Percentiles rank a stretch among this genome's conserved stretches.
phyloP scores from a whole-genome alignment of 2,113 vertebrate species.

The Brachyhypopomus gauderio region DNA sequence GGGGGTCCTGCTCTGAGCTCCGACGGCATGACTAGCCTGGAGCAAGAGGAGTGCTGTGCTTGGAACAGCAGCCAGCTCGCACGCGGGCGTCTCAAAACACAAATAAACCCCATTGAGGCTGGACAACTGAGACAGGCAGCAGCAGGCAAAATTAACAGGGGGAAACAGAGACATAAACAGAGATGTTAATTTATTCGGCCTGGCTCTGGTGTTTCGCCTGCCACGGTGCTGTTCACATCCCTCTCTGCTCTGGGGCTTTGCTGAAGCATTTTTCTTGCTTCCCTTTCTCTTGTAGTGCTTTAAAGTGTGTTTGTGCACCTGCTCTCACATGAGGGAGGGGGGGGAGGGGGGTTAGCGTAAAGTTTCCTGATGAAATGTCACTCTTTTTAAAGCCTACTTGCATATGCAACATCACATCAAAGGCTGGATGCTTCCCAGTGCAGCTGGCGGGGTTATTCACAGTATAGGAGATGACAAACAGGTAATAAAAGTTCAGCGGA shows the following conservation, averaged over 20 bases:
- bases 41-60: neutral
- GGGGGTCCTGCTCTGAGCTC: neutral
- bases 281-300: too few species aligned
- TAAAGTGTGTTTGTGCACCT: too few species aligned
- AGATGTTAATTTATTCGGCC: conserved; percentile 27
- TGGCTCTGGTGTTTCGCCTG: neutral
- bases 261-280: neutral
- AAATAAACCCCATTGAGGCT: too few species aligned
- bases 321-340: too few species aligned
- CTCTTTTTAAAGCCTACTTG: neutral
- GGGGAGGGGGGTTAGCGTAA: neutral
- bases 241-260: neutral
- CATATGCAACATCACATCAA: neutral
- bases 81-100: neutral
- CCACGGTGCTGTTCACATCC: neutral
- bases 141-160: neutral
- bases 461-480: neutral
- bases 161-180: conserved; percentile 8
- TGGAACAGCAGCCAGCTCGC: too few species aligned
- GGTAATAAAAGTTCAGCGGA: neutral
- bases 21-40: neutral
- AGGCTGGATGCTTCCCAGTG: neutral
- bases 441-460: neutral
- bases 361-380: neutral
- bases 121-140: neutral